phyloP scores from a whole-genome alignment of 1,140 invertebrate species.

The Aporrectodea caliginosa region DNA sequence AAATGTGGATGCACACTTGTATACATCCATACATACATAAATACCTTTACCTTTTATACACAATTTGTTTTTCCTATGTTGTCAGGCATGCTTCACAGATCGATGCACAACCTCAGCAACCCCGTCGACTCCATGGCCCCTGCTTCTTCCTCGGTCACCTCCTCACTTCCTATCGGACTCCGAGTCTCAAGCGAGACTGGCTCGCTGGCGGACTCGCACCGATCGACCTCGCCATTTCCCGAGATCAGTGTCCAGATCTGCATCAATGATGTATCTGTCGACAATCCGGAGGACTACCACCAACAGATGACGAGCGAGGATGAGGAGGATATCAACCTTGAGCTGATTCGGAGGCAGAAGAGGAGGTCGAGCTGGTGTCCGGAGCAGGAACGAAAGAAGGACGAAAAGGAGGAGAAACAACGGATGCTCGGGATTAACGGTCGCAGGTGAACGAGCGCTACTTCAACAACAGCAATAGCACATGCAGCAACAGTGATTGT shows the following conservation, averaged over 20 bases:
- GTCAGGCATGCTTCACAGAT: background rate
- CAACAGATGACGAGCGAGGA: background rate
- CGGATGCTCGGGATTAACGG: constrained; percentile 26
- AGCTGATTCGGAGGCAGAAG: constrained; percentile 18
- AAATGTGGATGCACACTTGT: too few species aligned
- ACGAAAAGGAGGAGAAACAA: constrained; percentile 28
- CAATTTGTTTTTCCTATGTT: background rate
- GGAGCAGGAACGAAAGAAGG: constrained; percentile 26
- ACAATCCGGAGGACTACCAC: constrained; percentile 30
- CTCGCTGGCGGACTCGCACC: background rate
- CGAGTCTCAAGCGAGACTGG: background rate
- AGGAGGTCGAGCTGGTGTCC: constrained; percentile 42
- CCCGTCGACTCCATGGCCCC: background rate
- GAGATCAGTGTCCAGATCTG: constrained; percentile 42
- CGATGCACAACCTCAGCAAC: background rate
- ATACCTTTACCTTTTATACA: too few species aligned
- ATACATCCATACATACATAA: too few species aligned
- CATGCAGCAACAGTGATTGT: too few species aligned
- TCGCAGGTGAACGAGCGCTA: constrained; percentile 32
- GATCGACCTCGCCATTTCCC: background rate
- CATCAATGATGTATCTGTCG: constrained; percentile 46
- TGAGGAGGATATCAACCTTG: background rate
- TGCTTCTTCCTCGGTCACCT: background rate
- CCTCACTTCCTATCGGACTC: background rate
- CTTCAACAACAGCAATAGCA: too few species aligned